Base-by-base conservation (phyloP, 2,888 invertebrate genomes). In the Hemistola chrysoprasaria region DNA sequence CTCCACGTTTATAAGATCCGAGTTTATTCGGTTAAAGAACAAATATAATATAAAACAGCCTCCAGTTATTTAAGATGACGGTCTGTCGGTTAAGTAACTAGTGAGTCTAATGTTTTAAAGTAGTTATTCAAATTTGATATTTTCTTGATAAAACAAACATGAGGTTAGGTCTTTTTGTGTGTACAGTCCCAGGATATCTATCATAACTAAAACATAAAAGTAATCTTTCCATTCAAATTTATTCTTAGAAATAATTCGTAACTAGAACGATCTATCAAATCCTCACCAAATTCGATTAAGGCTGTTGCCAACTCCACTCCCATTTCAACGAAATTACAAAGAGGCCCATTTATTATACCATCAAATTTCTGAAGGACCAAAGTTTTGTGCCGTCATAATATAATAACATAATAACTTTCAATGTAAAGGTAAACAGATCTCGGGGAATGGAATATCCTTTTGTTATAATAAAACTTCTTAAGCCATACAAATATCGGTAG, bases 401-500 rank as follows among this genome's bases (percentile, higher is more conserved):
- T 44, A 39, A 44, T 39, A 44, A 28, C 33, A 11, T 20, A 21
- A 23, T 33, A 42, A 37, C 37, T 37, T 36, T 22, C 27, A 29
- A 31, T 39, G 37, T 46, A 37, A 38, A 25, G 35, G 24, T 35
- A 36, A 32, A 48, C 40, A 46, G 46, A 45, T 51, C 40, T 39
- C 33, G 11, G 24, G 29, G 38, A 31, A 59, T 41, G 47, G 53
- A 53, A 43, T 56, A 51, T 55, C 52, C 38, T 48, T 51, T 52
- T 62, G 33, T 64, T 61, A 53, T 61, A 62, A 65, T 62, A 64
- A 64, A 69, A 69, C 59, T 67, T 69, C 59, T 53, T 56, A 57
- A 66, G 59, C 59, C 60, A 49, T 48, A 47, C 43, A 44, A 44
- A 58, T 48, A 48, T n/a, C 55, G 49, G 56, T 58, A 58, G n/a